Percentiles rank a stretch among this genome's conserved stretches.
phyloP scores from a whole-genome alignment of 2,113 vertebrate species.

The Miniopterus natalensis region DNA sequence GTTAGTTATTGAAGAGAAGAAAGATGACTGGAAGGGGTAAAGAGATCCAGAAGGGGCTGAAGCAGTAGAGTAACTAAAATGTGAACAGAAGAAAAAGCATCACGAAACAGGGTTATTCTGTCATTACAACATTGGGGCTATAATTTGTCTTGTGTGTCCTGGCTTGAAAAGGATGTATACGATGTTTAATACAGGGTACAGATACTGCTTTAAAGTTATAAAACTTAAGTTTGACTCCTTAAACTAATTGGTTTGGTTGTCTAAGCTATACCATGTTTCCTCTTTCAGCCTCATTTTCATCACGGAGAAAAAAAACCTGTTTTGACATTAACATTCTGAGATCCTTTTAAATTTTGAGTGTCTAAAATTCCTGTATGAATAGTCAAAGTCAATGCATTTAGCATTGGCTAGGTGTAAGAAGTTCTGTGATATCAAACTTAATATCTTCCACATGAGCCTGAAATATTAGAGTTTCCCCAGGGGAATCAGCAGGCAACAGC shows the following conservation, averaged over 20 bases:
- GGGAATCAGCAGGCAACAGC: conserved; percentile 50
- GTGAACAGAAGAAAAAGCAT: neutral
- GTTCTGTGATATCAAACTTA: conserved; percentile 71
- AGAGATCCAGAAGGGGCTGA: neutral
- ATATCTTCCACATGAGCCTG: conserved; percentile 31
- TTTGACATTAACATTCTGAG: neutral
- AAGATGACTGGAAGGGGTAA: neutral
- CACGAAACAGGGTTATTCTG: accelerated
- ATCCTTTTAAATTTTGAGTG: neutral
- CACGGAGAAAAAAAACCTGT: neutral
- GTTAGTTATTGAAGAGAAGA: neutral
- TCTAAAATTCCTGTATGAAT: neutral
- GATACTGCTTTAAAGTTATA: neutral
- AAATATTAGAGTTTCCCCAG: conserved; percentile 45
- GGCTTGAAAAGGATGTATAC: accelerated
- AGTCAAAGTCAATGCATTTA: neutral
- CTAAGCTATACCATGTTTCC: neutral
- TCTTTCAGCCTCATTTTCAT: neutral
- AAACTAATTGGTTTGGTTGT: neutral
- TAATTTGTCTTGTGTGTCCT: neutral
- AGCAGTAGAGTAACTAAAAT: neutral
- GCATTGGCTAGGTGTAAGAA: conserved; percentile 53
- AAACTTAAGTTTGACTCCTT: neutral
- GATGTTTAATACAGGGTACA: neutral
- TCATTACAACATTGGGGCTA: neutral